These are phyloP conservation scores for Calameuta pallipes DNA, from an alignment of 2,888 invertebrate genomes.

Conservation along the genomic window DNA sequence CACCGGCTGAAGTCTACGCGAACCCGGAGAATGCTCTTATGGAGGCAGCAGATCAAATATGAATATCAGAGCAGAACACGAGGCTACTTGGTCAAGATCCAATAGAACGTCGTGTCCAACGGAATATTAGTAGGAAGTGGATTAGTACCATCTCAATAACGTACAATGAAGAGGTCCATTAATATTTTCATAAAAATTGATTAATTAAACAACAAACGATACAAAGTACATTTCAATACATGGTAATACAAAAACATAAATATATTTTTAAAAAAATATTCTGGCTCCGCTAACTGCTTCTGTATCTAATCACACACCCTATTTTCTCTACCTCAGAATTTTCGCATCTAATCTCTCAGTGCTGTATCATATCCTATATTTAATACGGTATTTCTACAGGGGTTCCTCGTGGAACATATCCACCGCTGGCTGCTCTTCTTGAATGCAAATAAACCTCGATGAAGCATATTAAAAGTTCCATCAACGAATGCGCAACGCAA, in stretches of 20 bases:
- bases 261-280: neutral
- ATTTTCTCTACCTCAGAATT: neutral
- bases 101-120: neutral
- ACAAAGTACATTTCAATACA: neutral
- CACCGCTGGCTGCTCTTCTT: neutral
- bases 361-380: neutral
- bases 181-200: neutral
- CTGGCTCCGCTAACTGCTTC: neutral
- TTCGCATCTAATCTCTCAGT: neutral
- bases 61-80: neutral
- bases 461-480: neutral
- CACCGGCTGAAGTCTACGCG: slow-evolving; percentile 34
- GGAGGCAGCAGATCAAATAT: slow-evolving; percentile 26
- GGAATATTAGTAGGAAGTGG: slow-evolving; percentile 4
- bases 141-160: neutral
- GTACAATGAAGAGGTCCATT: neutral
- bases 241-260: neutral
- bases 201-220: neutral
- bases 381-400: neutral
- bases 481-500: neutral
- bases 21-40: slow-evolving; percentile 29
- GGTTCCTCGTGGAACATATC: neutral
- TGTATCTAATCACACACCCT: neutral
- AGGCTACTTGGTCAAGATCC: neutral
- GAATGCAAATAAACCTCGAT: neutral